phyloP scores from a whole-genome alignment of 2,797 vertebrate species.

The Falco biarmicus region DNA sequence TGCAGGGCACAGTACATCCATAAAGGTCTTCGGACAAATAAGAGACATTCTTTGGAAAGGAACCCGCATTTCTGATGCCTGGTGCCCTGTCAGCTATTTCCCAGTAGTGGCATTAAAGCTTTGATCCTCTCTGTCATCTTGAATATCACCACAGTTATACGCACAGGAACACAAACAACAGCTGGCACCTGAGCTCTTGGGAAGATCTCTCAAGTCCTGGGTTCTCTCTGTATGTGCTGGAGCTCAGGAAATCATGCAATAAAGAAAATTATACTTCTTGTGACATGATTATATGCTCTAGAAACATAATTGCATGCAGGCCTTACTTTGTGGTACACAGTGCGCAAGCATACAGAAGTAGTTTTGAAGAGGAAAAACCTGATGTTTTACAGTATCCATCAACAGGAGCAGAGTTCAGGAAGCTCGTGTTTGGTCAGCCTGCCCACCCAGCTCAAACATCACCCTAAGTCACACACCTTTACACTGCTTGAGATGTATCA shows the following conservation, averaged over 20 bases:
- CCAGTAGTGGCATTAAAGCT: not conserved
- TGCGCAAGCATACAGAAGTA: not conserved
- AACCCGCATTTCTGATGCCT: not conserved
- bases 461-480: not conserved
- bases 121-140: not conserved
- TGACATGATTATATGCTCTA: not conserved
- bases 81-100: not conserved
- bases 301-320: not conserved
- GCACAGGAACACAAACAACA: not conserved
- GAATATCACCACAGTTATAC: not conserved
- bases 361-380: not conserved
- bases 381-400: not conserved
- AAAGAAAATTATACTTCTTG: conserved; percentile 11
- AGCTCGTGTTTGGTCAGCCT: not conserved
- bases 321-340: not conserved
- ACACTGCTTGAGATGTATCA: not conserved
- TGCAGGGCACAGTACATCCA: not conserved
- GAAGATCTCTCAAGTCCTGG: not conserved
- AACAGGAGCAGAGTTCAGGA: not conserved
- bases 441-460: not conserved
- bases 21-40: not conserved
- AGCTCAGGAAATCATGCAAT: not conserved
- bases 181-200: not conserved
- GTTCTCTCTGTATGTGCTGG: not conserved
- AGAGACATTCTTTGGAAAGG: not conserved